Evolutionary conservation across 2,888 invertebrate species (phyloP), one percentile per base, ranked within the genome.

Genomic region (Mycalesis mineus): DNA sequence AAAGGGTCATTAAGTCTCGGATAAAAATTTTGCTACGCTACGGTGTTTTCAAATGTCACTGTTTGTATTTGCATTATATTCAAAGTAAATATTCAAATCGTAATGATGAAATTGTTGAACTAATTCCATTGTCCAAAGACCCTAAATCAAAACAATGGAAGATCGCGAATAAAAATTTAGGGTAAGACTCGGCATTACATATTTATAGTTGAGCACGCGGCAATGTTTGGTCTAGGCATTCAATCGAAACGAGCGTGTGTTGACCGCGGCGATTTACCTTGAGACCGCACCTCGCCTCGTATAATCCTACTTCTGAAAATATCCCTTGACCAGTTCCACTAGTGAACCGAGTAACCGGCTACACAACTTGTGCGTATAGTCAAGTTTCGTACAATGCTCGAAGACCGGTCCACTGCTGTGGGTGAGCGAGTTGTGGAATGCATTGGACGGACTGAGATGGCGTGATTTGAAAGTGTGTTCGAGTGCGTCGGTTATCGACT

Each of bases 401-500:
- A 78, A 68, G 88, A 88, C 88, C 88, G 87, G 88, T 88, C 88
- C 75, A 74, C 60, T 66, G 67, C 85, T 88, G 87, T 88, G 88
- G 88, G 88, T 89, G 88, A 89, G 85, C 87, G 78, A 82, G 88
- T 86, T 81, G 80, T 77, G 88, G 89, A 88, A 89, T 89, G 89
- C 82, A 84, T 50, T 73, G 74, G 84, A 85, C 84, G 82, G 77
- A 80, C 82, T 70, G 73, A 80, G 77, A 72, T 78, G 73, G 74
- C 73, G 76, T 78, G 79, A 84, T 87, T 87, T 84, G 85, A 88
- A 88, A 88, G 85, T 88, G 78, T 84, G 74, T 73, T 75, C 74
- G 70, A 74, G 65, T 74, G 72, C 71, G 71, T 72, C 70, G 74
- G 75, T 73, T 78, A 79, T 78, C 78, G 76, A 75, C 74, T 74